These are phyloP conservation scores for Netelia virgata DNA, from an alignment of 2,888 invertebrate species.

Conservation along the genomic window DNA sequence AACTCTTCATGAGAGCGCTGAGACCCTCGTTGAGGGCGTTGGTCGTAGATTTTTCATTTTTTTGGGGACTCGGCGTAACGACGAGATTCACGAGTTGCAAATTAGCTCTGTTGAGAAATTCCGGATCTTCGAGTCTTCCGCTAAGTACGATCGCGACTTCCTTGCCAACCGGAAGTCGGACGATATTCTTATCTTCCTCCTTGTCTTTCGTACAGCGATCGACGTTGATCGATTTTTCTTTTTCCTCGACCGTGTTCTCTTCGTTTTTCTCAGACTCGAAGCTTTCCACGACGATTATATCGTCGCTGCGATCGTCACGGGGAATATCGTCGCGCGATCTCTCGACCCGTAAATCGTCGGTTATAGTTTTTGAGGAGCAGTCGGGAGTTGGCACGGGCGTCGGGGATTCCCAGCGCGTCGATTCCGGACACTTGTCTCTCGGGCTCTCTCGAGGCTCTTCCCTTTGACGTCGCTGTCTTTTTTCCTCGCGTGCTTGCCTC, in stretches of 20 bases:
- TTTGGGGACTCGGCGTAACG: conserved; percentile 76
- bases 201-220: conserved; percentile 3
- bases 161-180: conserved; percentile 80
- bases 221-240: conserved; percentile 6
- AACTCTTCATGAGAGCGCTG: conserved; percentile 69
- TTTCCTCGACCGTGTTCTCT: conserved; percentile 28
- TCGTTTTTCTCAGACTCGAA: neutral
- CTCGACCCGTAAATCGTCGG: neutral
- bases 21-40: conserved; percentile 69
- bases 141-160: conserved; percentile 82
- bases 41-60: conserved; percentile 62
- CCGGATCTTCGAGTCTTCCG: conserved; percentile 80
- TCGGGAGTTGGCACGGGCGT: conserved; percentile 4
- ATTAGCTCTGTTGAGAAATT: conserved; percentile 77
- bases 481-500: conserved; percentile 88
- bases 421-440: conserved; percentile 23
- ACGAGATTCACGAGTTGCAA: conserved; percentile 80
- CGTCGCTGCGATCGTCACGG: neutral
- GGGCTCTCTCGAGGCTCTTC: conserved; percentile 63
- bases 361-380: neutral
- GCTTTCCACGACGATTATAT: neutral
- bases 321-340: neutral
- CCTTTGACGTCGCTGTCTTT: conserved; percentile 79
- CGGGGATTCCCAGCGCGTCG: conserved; percentile 61
- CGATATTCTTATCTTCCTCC: conserved; percentile 43